phyloP scores from a whole-genome alignment of 92 coral and sea anemone species.

The Plumapathes pennacea region DNA sequence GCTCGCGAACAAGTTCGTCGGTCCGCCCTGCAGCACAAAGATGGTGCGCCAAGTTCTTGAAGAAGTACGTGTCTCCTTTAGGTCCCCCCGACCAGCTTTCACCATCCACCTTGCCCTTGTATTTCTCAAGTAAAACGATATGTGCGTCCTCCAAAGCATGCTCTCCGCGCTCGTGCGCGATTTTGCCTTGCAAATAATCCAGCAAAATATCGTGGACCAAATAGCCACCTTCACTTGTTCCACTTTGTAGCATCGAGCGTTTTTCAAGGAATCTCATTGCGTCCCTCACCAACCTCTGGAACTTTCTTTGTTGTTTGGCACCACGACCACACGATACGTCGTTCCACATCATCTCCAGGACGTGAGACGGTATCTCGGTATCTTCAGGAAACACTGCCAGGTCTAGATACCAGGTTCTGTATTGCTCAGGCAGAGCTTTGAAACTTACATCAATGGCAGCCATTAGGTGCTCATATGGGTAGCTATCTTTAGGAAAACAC shows the following conservation, averaged over 20 bases:
- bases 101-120: conserved; percentile 12
- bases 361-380: conserved; percentile 45
- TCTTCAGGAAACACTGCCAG: conserved; percentile 63
- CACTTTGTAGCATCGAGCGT: conserved; percentile 52
- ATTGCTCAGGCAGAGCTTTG: conserved; percentile 7
- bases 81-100: conserved; percentile 49
- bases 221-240: conserved; percentile 32
- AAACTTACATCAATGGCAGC: conserved; percentile 67
- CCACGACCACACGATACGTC: background rate
- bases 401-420: conserved; percentile 37
- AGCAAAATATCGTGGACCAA: conserved; percentile 54
- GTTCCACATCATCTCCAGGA: conserved; percentile 57
- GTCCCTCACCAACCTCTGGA: conserved; percentile 27
- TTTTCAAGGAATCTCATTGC: conserved; percentile 28
- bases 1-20: conserved; percentile 23
- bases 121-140: conserved; percentile 13
- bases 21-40: conserved; percentile 38
- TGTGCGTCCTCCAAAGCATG: conserved; percentile 19
- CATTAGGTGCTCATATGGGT: conserved; percentile 54
- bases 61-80: conserved; percentile 36
- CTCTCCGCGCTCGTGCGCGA: conserved; percentile 15
- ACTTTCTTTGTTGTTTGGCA: too few relatives aligned
- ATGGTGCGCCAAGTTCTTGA: conserved; percentile 52
- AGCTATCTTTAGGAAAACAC: conserved; percentile 46
- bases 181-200: conserved; percentile 52